Evolutionary conservation across 2,888 invertebrate species (phyloP).

Genomic region (Tipula confusa): DNA sequence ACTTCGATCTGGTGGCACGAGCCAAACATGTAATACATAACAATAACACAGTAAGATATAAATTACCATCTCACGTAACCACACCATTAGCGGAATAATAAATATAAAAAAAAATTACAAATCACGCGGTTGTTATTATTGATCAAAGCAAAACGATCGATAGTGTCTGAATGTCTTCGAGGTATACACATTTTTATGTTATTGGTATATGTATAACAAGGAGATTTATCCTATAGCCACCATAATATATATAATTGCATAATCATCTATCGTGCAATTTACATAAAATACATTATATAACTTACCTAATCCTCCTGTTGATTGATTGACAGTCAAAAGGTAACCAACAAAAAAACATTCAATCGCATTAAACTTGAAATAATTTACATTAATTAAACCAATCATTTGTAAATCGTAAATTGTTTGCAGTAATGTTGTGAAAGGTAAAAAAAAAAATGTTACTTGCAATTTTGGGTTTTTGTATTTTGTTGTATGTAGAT

Average conservation of each 20-base stretch:
- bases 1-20: not conserved
- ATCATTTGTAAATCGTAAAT: not conserved
- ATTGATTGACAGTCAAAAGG: not conserved
- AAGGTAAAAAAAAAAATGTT: not conserved
- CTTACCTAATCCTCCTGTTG: slow-evolving; percentile 12
- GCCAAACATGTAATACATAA: not conserved
- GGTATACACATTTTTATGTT: not conserved
- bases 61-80: not conserved
- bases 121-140: not conserved
- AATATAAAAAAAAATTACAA: not conserved
- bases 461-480: not conserved
- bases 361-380: slow-evolving; percentile 25
- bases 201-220: not conserved
- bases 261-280: not conserved
- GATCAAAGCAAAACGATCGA: not conserved
- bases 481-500: not conserved
- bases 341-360: not conserved
- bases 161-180: not conserved
- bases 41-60: not conserved
- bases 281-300: not conserved
- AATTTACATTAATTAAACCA: slow-evolving; percentile 25
- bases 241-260: not conserved
- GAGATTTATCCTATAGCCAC: not conserved
- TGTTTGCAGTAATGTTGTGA: not conserved
- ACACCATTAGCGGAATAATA: not conserved